Evolutionary conservation across 2,113 vertebrate genomes (phyloP), one percentile per base, ranked within the genome.

Genomic region (Tychaedon coryphoeus): DNA sequence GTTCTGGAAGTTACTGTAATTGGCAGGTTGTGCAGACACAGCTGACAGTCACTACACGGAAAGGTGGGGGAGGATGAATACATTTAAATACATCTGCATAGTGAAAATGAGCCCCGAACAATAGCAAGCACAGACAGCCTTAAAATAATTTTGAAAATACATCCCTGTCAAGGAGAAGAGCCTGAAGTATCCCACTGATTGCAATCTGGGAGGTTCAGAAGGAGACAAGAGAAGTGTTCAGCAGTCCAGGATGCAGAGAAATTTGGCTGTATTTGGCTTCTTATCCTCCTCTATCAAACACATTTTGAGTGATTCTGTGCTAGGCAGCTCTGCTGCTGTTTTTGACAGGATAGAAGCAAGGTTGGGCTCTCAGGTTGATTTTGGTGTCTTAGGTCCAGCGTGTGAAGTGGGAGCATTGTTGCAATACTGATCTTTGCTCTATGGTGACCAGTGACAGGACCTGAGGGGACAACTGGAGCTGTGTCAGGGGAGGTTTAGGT

Each of bases 21-120:
- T 92, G 92, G 54, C 90, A 96, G 83, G 48, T 88, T 93, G 84
- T 86, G 75, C 92, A 86, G 77, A 36, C 51, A 53, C 36, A 78
- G 40, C 54, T 92, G 94, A 92, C 89, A 93, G 82, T 11, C 62
- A 61, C 71, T 24, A 38, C 72, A 34, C 3, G 6, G 50, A 75
- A 43, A 92, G 36, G 34, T 90, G 76, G 28, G 36, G 34, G 77
- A 90, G 42, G 66, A 57, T 12, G 89, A 84, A 95, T 95, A 86
- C 77, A 96, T 95, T 95, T 95, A 53, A 95, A 94, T 95, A 78
- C 5, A 95, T 93, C 70, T 91, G 45, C 91, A 92, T 91, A 51
- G 19, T 57, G 89, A 75, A 88, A 86, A 75, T 2, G 5, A 78
- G 5, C 1, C 3, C 58, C 53, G 75, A 72, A 78, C 9, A 29